A percentile compares a stretch with the other conserved stretches of the same genome.
phyloP scores from a whole-genome alignment of 2,888 invertebrate genomes.

The Noctua pronuba region DNA sequence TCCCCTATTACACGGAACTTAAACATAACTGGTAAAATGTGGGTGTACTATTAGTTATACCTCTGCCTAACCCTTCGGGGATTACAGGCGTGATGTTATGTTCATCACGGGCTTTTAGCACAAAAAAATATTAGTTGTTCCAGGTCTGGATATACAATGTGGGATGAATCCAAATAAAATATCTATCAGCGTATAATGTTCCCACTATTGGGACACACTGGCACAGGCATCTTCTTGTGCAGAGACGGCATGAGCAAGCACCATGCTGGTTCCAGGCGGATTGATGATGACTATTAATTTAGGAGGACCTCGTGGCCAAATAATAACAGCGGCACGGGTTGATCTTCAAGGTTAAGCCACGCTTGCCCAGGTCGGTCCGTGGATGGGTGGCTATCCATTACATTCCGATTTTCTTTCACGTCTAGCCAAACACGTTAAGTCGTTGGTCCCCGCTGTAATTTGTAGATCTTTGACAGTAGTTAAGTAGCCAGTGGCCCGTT shows the following conservation, averaged over 20 bases:
- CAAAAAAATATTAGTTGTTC: neutral
- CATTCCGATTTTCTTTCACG: neutral
- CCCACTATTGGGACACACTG: neutral
- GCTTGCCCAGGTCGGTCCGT: neutral
- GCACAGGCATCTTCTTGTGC: neutral
- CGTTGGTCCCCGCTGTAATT: neutral
- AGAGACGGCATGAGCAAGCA: neutral
- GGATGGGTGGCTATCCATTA: neutral
- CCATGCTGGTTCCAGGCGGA: neutral
- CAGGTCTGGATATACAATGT: neutral
- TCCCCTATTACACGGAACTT: no score
- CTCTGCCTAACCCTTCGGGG: no score
- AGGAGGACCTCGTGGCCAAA: neutral
- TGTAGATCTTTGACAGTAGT: neutral
- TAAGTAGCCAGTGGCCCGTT: no score
- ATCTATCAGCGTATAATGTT: neutral
- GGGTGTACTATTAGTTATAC: no score
- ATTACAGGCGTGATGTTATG: no score
- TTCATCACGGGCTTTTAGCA: neutral
- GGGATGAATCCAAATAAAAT: neutral
- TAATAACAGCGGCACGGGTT: neutral
- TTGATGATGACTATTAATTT: neutral
- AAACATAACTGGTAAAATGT: no score
- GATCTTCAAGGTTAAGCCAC: neutral
- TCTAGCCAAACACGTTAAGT: no score